A percentile compares a stretch with the other conserved stretches of the same genome.
Conservation (phyloP, 2,113 vertebrate species). For the Neotoma lepida region DNA sequence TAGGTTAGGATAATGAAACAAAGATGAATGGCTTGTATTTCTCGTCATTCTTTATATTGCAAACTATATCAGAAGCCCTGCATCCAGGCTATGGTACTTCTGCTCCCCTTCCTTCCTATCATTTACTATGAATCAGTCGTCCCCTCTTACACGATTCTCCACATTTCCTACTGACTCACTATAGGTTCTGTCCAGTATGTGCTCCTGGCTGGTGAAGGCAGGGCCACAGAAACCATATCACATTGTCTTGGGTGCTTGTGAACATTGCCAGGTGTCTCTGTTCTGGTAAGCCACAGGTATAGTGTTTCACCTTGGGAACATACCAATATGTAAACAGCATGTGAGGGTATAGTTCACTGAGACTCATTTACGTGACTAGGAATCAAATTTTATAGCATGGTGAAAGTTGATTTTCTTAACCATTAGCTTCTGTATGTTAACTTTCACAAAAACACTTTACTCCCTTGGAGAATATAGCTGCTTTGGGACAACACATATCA, state of each 20-base stretch:
- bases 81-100: rapidly evolving
- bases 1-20: background rate
- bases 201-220: background rate
- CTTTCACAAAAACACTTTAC: background rate
- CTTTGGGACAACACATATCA: background rate
- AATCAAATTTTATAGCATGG: background rate
- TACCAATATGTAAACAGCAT: background rate
- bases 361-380: background rate
- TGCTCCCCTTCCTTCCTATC: background rate
- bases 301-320: background rate
- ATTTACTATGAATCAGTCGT: background rate
- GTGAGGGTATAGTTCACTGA: background rate
- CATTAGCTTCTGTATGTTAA: background rate
- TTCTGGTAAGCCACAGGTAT: background rate
- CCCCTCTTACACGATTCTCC: background rate
- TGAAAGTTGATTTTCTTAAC: background rate
- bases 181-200: too few relatives aligned
- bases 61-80: background rate
- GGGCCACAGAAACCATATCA: background rate
- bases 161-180: background rate
- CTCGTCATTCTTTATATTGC: background rate
- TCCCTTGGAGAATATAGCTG: background rate
- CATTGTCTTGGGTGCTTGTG: background rate
- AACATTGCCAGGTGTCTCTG: background rate
- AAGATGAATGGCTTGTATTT: background rate